Evolutionary conservation across 2,888 invertebrate species (phyloP), one percentile per base, ranked within the genome.

Genomic region (Acronicta leporina): DNA sequence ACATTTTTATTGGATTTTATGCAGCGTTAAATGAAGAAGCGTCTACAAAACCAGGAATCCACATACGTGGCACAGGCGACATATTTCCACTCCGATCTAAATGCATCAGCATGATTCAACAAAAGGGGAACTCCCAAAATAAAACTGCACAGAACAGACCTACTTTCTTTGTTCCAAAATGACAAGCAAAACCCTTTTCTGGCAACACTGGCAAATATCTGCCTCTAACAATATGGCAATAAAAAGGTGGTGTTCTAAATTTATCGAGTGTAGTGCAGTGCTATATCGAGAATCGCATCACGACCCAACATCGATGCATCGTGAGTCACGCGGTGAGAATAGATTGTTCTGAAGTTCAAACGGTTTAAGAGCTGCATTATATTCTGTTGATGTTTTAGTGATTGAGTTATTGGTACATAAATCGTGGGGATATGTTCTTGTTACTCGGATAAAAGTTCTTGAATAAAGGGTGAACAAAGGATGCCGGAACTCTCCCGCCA

Each of bases 271-370:
- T 62, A 68, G 41, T 63, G 60, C 59, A 55, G 57, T 57, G 63
- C 69, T 73, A 77, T 65, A 68, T 70, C 27, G 65, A 75, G 75
- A 53, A 50, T 44, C 68, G 79, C 79, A 77, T 75, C 75, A 78
- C 60, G 58, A 58, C 70, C 75, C 73, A 63, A 64, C 77, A 75
- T 76, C 63, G 73, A 48, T 81, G 79, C 80, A 76, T 25, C 57
- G 49, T 81, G 81, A 81, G 14, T 81, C 81, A 81, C 54, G 8
- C 14, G 6, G 16, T 61, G 47, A 16, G 68, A 82, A 82, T 82
- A 82, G 75, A 64, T 35, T 48, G 69, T 67, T 75, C 64, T 77
- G 82, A 82, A 81, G 74, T 81, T 80, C 79, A 80, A 63, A 68
- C 55, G 63, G 70, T 67, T 72, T 69, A 60, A 67, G 56, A 71